Base-by-base conservation (phyloP, 1,140 invertebrate genomes). In the Carposina sasakii region DNA sequence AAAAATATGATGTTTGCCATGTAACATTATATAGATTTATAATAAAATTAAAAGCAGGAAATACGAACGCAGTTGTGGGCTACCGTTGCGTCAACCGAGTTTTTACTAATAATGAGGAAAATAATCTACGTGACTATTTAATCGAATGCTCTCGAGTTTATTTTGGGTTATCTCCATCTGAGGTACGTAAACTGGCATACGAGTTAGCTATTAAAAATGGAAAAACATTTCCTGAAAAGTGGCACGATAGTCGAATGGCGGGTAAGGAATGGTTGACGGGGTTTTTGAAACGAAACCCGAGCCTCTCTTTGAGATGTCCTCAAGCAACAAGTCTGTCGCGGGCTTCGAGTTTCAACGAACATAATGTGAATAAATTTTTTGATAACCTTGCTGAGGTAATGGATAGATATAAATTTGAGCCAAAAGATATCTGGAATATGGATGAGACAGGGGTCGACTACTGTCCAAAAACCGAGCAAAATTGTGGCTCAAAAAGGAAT, bases 201-300 rank as follows among this genome's bases (percentile, higher is more conserved):
- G 47, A 63, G 39, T 63, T 50, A 56, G 53, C 60, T 59, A 22
- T 13, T 49, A 43, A 60, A 55, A 55, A 47, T 36, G 37, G 33
- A 24, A 56, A 51, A 42, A 30, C 34, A 51, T 51, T 56, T 36
- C 54, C 48, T 51, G 13, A 48, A 22, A 36, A n/a, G 31, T 58
- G 56, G 51, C 30, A 44, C 47, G 26, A 30, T 33, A 60, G 56
- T 50, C 47, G 56, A 20, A 54, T 55, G 49, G 51, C 57, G 33
- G 48, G 52, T 34, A 53, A 54, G 45, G 52, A 57, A 52, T 78
- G 82, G 81, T 63, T 81, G 48, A 49, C 17, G 28, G 58, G 52
- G 17, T 81, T 79, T 59, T 49, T 76, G 39, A 68, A 73, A 60
- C 36, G 76, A 16, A 62, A 85, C 54, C 56, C 48, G 9, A 34